Evolutionary conservation across 2,113 vertebrate species (phyloP).

Genomic region (Syngnathoides biaculeatus): DNA sequence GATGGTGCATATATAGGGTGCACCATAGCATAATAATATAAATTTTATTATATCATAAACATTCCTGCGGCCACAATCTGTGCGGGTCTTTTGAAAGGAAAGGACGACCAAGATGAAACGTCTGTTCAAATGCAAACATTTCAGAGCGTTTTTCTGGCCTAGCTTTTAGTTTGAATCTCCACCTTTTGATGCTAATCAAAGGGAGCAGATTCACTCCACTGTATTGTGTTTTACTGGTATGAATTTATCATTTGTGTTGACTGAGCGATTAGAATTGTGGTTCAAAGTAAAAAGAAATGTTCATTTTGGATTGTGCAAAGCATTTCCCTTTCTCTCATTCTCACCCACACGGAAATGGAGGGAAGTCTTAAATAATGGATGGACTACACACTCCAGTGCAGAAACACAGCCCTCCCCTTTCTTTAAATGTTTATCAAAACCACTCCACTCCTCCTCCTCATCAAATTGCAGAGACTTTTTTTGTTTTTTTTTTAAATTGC

Average conservation of each 20-base stretch:
- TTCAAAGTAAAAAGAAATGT: conserved; percentile 4
- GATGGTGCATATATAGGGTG: too few relatives aligned
- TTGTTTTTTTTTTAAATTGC: conserved; percentile 54
- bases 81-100: conserved; percentile 44
- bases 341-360: conserved; percentile 23
- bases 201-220: too few relatives aligned
- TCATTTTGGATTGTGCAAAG: conserved; percentile 33
- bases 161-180: conserved; percentile 53
- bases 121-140: conserved; percentile 50
- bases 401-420: conserved; percentile 41
- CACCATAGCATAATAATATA: too few relatives aligned
- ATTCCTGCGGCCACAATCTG: conserved; percentile 55
- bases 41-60: conserved; percentile 50
- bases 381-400: conserved; percentile 47
- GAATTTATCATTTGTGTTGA: background rate
- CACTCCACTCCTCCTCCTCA: conserved; percentile 37
- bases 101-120: conserved; percentile 45
- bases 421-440: conserved; percentile 53
- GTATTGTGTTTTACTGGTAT: background rate
- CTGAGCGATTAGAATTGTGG: conserved; percentile 1
- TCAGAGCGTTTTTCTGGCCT: conserved; percentile 50
- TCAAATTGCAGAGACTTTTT: conserved; percentile 31
- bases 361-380: conserved; percentile 65
- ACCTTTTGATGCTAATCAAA: conserved; percentile 47
- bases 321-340: conserved; percentile 4